Conservation (phyloP, 2,888 invertebrate genomes). For the Prosopocoilus inquinatus region DNA sequence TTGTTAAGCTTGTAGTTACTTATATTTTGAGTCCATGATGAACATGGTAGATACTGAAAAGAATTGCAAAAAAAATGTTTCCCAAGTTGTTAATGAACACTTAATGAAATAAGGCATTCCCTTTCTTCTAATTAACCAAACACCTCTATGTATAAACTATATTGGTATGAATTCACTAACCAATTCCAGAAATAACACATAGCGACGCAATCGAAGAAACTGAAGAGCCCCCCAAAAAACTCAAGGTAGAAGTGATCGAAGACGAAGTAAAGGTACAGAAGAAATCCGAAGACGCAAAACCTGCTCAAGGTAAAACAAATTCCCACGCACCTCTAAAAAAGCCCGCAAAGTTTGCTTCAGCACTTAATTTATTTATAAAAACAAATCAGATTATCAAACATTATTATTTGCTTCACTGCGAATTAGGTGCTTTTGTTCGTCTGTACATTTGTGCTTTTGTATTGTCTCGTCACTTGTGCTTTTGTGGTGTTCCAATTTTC, state of each 20-base stretch:
- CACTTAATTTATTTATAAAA: too few species aligned
- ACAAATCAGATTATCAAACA: too few species aligned
- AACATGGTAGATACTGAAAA: background rate
- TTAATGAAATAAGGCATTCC: too few species aligned
- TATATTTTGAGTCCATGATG: background rate
- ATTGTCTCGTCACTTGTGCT: background rate
- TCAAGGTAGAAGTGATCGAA: conserved; percentile 53
- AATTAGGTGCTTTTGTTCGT: background rate
- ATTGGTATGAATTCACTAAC: conserved; percentile 25
- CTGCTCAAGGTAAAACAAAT: conserved; percentile 38
- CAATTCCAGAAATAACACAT: conserved; percentile 49
- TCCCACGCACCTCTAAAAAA: conserved; percentile 37
- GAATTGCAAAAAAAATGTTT: background rate
- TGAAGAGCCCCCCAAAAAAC: conserved; percentile 45
- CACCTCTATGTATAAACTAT: too few species aligned
- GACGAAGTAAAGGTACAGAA: conserved; percentile 47
- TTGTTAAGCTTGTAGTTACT: background rate
- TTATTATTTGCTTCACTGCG: conserved; percentile 10
- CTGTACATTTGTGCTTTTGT: too few species aligned
- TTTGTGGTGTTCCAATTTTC: background rate
- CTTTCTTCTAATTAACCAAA: too few species aligned
- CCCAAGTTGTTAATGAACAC: background rate
- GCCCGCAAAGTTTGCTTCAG: too few species aligned
- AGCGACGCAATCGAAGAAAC: conserved; percentile 47
- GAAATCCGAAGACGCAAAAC: conserved; percentile 35